Percentiles rank a stretch among this genome's conserved stretches.
These are phyloP conservation scores for Enteromius radiatus DNA, from an alignment of 2,797 vertebrate species.

Conservation along the genomic window DNA sequence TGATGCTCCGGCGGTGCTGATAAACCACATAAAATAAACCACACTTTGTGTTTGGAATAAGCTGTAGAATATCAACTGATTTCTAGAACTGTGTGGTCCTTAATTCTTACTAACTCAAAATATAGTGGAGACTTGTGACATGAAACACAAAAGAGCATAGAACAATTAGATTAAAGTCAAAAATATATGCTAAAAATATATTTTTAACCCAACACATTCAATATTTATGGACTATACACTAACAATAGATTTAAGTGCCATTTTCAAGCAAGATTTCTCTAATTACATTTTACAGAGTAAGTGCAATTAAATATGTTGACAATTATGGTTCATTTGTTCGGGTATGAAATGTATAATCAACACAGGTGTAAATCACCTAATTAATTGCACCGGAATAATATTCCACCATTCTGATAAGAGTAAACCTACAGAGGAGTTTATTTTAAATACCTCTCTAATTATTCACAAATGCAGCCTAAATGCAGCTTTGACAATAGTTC, in stretches of 20 bases:
- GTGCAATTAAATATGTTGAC: not conserved
- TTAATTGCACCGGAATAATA: not conserved
- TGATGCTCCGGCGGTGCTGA: slow-evolving; percentile 30
- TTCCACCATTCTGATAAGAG: not conserved
- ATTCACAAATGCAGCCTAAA: not conserved
- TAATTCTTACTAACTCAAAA: not conserved
- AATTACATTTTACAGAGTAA: not conserved
- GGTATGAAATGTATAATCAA: not conserved
- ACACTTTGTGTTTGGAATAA: not conserved
- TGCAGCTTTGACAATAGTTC: slow-evolving; percentile 7
- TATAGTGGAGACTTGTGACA: not conserved
- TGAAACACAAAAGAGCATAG: not conserved
- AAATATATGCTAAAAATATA: not conserved
- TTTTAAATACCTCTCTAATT: not conserved
- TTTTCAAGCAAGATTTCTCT: not conserved
- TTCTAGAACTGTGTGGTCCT: not conserved
- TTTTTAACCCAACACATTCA: not conserved
- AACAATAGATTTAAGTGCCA: not conserved
- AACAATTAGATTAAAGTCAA: not conserved
- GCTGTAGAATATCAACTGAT: not conserved
- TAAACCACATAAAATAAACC: slow-evolving; percentile 40
- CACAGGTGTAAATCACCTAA: not conserved
- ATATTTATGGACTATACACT: not conserved
- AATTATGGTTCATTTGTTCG: not conserved
- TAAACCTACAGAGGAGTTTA: not conserved